Evolutionary conservation across 2,888 invertebrate genomes (phyloP), one percentile per base, ranked within the genome.

Genomic region (Ariolimax columbianus): DNA sequence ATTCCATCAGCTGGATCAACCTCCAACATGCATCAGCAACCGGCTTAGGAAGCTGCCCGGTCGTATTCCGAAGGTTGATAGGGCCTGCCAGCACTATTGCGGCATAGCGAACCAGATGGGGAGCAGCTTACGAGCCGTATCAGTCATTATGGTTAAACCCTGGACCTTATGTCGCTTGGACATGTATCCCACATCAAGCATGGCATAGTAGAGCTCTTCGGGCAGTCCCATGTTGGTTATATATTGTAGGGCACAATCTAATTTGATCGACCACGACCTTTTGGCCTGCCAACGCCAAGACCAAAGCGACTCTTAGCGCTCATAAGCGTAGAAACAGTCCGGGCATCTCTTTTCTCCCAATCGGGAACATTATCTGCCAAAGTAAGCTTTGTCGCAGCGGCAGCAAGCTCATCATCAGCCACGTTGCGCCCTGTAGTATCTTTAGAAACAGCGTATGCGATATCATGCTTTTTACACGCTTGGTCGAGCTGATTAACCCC

Each of bases 161-260:
- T 40, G 72, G 43, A 73, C 40, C 9, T 43, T 73, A 43, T 73
- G 72, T 1, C 72, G 2, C 33, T 26, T 2, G 33, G 77, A 51
- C 3, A 17, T 26, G 38, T 77, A 59, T 30, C 77, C 77, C 4
- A 55, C 77, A 1, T 77, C 77, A 7, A 77, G 30, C 77, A 77
- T 77, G 6, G 77, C 77, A 77, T 6, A 77, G 19, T 77, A 77
- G 40, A 77, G 77, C 55, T 77, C 77, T 7, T 51, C 77, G 3
- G 77, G 9, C 2, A 77, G 26, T 6, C 77, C 77, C 77, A 77
- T 77, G 11, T 68, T 51, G 19, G 23, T 63, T 23, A 23, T 26
- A 23, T 23, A 23, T 23, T 26, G 63, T 63, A 63, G 11, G 26
- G n/a, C n/a, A n/a, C n/a, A n/a, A n/a, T n/a, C n/a, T n/a, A n/a